phyloP scores from a whole-genome alignment of 2,797 vertebrate genomes.

The Lacerta viridis region DNA sequence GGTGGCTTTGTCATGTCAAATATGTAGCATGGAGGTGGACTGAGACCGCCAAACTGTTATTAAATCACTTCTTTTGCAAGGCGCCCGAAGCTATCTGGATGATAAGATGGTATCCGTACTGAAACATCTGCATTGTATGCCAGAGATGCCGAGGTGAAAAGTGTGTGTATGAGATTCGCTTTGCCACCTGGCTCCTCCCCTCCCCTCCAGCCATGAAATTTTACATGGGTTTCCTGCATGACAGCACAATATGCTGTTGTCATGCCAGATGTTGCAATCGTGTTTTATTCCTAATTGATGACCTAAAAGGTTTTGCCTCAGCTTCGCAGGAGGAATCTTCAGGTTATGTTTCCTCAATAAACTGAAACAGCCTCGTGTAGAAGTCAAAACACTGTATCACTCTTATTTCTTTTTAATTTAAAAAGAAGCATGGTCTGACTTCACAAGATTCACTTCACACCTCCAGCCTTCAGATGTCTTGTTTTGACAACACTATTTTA shows the following conservation, averaged over 20 bases:
- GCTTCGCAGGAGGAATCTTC: background rate
- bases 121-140: conserved; percentile 26
- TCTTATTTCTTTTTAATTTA: conserved; percentile 1
- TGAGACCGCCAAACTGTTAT: conserved; percentile 9
- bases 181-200: conserved; percentile 23
- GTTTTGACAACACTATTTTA: conserved; percentile 45
- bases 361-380: background rate
- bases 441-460: conserved; percentile 48
- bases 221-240: conserved; percentile 41
- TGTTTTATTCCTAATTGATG: conserved; percentile 54
- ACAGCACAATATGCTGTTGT: conserved; percentile 46
- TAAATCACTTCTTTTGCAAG: conserved; percentile 36
- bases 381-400: conserved; percentile 5
- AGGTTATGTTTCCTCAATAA: conserved; percentile 39
- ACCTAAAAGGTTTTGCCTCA: conserved; percentile 42
- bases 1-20: conserved; percentile 41
- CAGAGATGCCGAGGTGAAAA: conserved; percentile 35
- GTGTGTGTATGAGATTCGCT: conserved; percentile 1
- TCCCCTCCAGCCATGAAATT: conserved; percentile 38
- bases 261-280: conserved; percentile 39
- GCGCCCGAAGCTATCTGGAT: background rate
- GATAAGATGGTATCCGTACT: conserved; percentile 14
- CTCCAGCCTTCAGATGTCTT: conserved; percentile 38
- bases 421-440: conserved; percentile 51
- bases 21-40: conserved; percentile 1